Percentiles rank a stretch among this genome's conserved stretches.
phyloP scores from a whole-genome alignment of 2,113 vertebrate genomes.

The Peromyscus maniculatus region DNA sequence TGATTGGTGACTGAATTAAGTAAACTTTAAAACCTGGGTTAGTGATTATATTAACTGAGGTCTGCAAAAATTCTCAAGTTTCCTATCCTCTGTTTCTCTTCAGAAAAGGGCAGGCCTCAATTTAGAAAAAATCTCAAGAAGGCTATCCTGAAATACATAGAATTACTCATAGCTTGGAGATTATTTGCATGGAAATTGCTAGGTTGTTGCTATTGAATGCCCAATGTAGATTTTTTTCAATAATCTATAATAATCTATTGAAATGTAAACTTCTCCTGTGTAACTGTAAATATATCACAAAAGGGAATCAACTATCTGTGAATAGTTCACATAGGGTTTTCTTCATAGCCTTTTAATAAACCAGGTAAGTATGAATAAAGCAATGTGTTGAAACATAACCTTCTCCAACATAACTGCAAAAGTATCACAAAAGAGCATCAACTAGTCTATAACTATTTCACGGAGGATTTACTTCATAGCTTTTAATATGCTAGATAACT shows the following conservation, averaged over 20 bases:
- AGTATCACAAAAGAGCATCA: background rate
- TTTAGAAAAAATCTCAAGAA: background rate
- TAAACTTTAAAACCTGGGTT: background rate
- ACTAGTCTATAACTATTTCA: slow-evolving; percentile 13
- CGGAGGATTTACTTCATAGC: background rate
- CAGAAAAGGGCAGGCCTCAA: background rate
- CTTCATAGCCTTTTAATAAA: too few relatives aligned
- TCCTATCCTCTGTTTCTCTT: background rate
- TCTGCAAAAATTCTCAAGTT: background rate
- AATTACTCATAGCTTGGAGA: background rate
- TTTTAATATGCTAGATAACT: slow-evolving; percentile 15
- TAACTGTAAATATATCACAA: background rate
- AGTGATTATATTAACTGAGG: background rate
- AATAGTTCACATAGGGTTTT: background rate
- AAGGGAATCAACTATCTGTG: background rate
- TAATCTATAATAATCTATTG: slow-evolving; percentile 34
- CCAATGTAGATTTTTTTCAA: background rate
- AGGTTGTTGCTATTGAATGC: slow-evolving; percentile 5
- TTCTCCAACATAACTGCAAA: background rate
- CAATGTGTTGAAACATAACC: background rate
- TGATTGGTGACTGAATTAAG: background rate
- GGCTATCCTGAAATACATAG: background rate
- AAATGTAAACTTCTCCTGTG: background rate
- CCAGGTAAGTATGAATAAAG: too few relatives aligned
- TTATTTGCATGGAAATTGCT: background rate